Evolutionary conservation across 2,888 invertebrate species (phyloP), one percentile per base, ranked within the genome.

Genomic region (Dicyrtoma fusca): DNA sequence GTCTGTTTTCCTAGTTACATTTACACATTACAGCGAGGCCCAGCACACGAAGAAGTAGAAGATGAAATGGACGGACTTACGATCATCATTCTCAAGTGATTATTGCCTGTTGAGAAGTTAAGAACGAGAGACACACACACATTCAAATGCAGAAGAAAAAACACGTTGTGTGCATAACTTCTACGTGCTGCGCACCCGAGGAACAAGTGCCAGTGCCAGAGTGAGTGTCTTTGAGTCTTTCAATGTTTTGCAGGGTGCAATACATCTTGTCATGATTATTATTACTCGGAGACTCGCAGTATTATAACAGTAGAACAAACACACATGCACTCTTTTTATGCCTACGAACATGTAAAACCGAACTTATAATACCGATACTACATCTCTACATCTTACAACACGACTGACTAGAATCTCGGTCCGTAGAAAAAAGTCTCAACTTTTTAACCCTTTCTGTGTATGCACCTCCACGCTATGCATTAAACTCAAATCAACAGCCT

Each of bases 201-300:
- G 23, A 53, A 53, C 34, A 53, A 61, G 44, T 13, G 21, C 34
- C 34, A 34, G 34, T 34, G 8, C 34, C 34, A 34, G 34, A 3
- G 8, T 8, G 4, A 34, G 34, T 34, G 34, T 34, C 4, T 34
- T 34, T 34, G 34, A 34, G 8, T 34, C 34, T 34, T 34, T 34
- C 34, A 63, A 63, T 66, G 66, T 66, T 66, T 66, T 42, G 66
- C 66, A 66, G 66, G 53, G 66, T 66, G 66, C 66, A 53, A 66
- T 66, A 66, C 66, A 66, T 66, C 66, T 66, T 66, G 66, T 66
- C 66, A 66, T 66, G 66, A 66, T 65, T 66, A 66, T 66, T 66
- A 66, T 66, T 34, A 66, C 66, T 34, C 4, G 3, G 34, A 34
- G 34, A 34, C 34, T 34, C 34, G 34, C 34, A 34, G 34, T 34